Evolutionary conservation across 2,797 vertebrate genomes (phyloP), one percentile per base, ranked within the genome.

Genomic region (Lepus townsendii): DNA sequence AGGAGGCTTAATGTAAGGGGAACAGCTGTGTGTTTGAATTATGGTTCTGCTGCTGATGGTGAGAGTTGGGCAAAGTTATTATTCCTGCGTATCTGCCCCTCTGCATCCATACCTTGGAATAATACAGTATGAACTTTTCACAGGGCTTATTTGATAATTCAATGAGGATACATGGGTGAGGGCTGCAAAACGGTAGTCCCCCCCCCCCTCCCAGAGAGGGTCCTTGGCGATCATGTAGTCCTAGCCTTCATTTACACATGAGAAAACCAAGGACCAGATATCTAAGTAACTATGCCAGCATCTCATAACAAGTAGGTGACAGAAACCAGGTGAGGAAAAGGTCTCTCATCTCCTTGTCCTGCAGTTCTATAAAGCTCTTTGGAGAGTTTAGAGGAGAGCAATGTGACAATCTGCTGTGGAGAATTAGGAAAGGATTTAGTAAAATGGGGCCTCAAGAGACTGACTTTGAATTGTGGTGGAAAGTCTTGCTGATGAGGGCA

Each of bases 291-390:
- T 35, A 88, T 65, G 32, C 22, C 42, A 75, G 35, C 11, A 24
- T 24, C 32, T 66, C 47, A 69, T 32, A 54, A 42, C 7, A 1
- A 65, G 12, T 20, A 85, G 50, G 26, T 76, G 24, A 13, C 69
- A 71, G 63, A 73, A 76, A 42, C 27, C 32, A 71, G 13, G 63
- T 66, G 79, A 78, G 69, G 14, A 76, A 32, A 24, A 35, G 16
- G 27, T 60, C 35, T 95, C 11, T 90, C 73, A 76, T 72, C 78
- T 91, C 68, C 35, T 60, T 50, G 22, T 76, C 88, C n/a, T n/a
- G 17, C 19, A 78, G 26, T 42, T 78, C 3, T 35, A 27, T 54
- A 73, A 78, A 73, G 10, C 6, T 17, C 30, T 72, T 57, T 26
- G 19, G 22, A 72, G 7, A 17, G 2, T 20, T 87, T 38, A 62